phyloP scores from a whole-genome alignment of 2,797 vertebrate genomes.

The Catostomus latipinnis region DNA sequence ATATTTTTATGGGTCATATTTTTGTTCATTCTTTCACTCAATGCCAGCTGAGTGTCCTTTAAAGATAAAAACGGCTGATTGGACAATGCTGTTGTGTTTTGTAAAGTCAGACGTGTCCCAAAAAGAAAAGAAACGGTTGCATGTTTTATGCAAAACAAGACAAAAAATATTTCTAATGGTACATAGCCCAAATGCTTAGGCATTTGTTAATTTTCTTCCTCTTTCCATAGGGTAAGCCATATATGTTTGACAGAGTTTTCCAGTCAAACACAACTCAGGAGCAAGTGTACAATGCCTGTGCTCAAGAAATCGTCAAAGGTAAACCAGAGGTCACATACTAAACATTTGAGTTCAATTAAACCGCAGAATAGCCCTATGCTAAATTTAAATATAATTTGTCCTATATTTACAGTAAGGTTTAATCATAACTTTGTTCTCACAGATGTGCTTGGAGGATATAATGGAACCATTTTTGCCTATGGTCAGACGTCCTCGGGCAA shows the following conservation, averaged over 20 bases:
- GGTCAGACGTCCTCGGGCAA: slow-evolving; percentile 97
- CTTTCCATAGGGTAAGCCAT: slow-evolving; percentile 87
- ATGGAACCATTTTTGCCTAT: slow-evolving; percentile 98
- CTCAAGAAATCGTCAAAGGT: slow-evolving; percentile 97
- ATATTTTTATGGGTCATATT: no score
- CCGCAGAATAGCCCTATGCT: background rate
- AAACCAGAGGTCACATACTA: slow-evolving; percentile 46
- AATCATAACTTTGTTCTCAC: slow-evolving; percentile 19
- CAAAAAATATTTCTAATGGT: no score
- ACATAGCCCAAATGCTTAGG: background rate
- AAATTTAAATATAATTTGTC: no score
- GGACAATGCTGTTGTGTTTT: no score
- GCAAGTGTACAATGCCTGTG: slow-evolving; percentile 94
- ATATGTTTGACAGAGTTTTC: slow-evolving; percentile 92
- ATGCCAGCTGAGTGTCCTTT: no score
- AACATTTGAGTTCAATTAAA: background rate
- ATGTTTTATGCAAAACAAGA: no score
- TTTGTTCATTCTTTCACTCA: no score
- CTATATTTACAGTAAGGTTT: background rate
- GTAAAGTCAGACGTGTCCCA: no score
- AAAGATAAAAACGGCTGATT: no score
- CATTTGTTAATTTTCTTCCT: background rate
- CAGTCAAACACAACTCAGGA: slow-evolving; percentile 91
- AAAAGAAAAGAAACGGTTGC: no score
- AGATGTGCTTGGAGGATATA: slow-evolving; percentile 98